A percentile compares a stretch with the other conserved stretches of the same genome.
Conservation (phyloP, 1,140 invertebrate genomes). For the Halotydeus destructor region DNA sequence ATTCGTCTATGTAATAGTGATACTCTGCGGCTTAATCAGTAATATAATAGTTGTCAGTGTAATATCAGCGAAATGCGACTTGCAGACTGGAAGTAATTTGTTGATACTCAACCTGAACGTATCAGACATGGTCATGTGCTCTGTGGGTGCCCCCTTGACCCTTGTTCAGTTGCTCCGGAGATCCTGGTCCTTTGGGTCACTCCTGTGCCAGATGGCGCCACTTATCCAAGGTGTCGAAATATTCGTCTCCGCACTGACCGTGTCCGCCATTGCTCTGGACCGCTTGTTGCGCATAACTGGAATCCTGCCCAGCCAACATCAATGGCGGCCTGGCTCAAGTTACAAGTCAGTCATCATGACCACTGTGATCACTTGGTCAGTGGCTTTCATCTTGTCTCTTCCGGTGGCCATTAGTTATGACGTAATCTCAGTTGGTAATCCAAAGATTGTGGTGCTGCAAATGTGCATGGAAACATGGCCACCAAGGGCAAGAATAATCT, state of each 20-base stretch:
- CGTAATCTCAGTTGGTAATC: conserved; percentile 23
- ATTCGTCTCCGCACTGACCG: conserved; percentile 37
- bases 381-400: conserved; percentile 29
- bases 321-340: too few species aligned
- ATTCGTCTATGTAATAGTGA: too few species aligned
- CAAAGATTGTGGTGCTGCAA: conserved; percentile 23
- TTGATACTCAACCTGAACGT: conserved; percentile 31
- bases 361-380: conserved; percentile 27
- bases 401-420: conserved; percentile 29
- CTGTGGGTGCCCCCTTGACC: conserved; percentile 35
- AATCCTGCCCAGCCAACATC: too few species aligned
- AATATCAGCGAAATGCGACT: too few species aligned
- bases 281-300: too few species aligned
- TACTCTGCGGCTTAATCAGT: too few species aligned
- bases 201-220: conserved; percentile 35
- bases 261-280: conserved; percentile 37
- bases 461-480: conserved; percentile 29
- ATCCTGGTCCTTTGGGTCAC: conserved; percentile 24
- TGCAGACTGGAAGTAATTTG: background rate
- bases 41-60: too few species aligned
- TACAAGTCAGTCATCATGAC: too few species aligned
- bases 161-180: conserved; percentile 25
- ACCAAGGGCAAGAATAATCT: conserved; percentile 24
- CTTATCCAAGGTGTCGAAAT: conserved; percentile 35
- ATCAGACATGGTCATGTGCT: conserved; percentile 34